Evolutionary conservation across 2,888 invertebrate genomes (phyloP).

Genomic region (Latrodectus hesperus): DNA sequence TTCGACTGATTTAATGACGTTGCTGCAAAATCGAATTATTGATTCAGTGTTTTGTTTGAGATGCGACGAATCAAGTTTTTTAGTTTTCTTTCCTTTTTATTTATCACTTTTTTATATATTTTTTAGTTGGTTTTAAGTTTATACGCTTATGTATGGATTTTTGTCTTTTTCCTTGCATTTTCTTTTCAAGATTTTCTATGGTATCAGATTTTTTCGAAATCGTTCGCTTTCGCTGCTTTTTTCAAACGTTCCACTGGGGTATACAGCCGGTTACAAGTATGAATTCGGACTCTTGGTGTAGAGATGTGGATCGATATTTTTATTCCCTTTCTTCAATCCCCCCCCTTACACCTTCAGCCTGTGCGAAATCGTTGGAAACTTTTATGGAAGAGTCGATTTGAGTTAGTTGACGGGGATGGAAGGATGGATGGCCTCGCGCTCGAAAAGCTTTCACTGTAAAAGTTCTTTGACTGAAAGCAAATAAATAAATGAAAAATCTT

Average conservation of each 20-base stretch:
- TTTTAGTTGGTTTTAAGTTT: constrained; percentile 39
- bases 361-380: constrained; percentile 61
- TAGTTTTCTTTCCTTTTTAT: constrained; percentile 7
- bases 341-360: not conserved
- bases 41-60: constrained; percentile 64
- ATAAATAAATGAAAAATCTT: too few species aligned
- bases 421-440: not conserved
- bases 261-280: constrained; percentile 42
- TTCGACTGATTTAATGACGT: constrained; percentile 67
- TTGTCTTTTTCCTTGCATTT: constrained; percentile 13
- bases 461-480: too few species aligned
- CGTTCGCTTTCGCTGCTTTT: constrained; percentile 20
- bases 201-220: not conserved
- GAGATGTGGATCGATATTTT: constrained; percentile 46
- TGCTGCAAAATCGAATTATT: constrained; percentile 66
- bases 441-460: too few species aligned
- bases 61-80: constrained; percentile 44
- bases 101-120: constrained; percentile 10
- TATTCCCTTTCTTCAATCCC: not conserved
- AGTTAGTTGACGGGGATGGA: constrained; percentile 1
- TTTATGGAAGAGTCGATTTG: constrained; percentile 61
- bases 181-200: constrained; percentile 19
- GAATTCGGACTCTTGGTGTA: constrained; percentile 53
- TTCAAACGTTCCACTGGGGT: constrained; percentile 17
- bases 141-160: constrained; percentile 43